These are phyloP conservation scores for Andrena flavipes DNA, from an alignment of 2,888 invertebrate genomes.

Conservation along the genomic window DNA sequence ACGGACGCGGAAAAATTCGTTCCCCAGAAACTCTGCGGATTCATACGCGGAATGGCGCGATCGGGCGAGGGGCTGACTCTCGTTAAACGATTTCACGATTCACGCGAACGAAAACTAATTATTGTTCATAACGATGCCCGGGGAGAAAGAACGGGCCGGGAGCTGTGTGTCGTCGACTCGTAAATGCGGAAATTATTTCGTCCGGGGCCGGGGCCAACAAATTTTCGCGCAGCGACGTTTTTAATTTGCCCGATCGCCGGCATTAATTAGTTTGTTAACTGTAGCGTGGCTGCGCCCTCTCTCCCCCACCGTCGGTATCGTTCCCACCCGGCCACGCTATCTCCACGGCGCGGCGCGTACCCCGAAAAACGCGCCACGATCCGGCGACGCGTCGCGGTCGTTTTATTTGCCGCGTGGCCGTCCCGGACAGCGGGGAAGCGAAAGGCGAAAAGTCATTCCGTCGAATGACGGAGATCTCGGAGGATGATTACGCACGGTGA, in stretches of 20 bases:
- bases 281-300: slow-evolving; percentile 13
- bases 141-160: slow-evolving; percentile 26
- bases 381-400: neutral
- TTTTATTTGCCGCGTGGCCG: neutral
- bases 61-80: neutral
- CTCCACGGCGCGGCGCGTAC: neutral
- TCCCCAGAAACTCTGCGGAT: neutral
- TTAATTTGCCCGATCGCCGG: slow-evolving; percentile 45
- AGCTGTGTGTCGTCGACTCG: slow-evolving; percentile 20
- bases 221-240: slow-evolving; percentile 44
- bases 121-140: slow-evolving; percentile 40
- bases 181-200: slow-evolving; percentile 50
- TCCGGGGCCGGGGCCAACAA: slow-evolving; percentile 1
- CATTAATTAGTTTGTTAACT: slow-evolving; percentile 52
- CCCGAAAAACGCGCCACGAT: slow-evolving; percentile 15
- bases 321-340: neutral
- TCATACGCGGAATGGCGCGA: neutral
- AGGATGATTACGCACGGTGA: slow-evolving; percentile 64
- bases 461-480: slow-evolving; percentile 70
- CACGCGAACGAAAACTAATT: slow-evolving; percentile 47
- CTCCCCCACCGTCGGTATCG: neutral
- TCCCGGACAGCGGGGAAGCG: slow-evolving; percentile 18
- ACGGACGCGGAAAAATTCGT: neutral
- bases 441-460: slow-evolving; percentile 72
- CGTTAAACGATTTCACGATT: slow-evolving; percentile 46